Evolutionary conservation across 2,113 vertebrate genomes (phyloP).

Genomic region (Elanus axillaris): DNA sequence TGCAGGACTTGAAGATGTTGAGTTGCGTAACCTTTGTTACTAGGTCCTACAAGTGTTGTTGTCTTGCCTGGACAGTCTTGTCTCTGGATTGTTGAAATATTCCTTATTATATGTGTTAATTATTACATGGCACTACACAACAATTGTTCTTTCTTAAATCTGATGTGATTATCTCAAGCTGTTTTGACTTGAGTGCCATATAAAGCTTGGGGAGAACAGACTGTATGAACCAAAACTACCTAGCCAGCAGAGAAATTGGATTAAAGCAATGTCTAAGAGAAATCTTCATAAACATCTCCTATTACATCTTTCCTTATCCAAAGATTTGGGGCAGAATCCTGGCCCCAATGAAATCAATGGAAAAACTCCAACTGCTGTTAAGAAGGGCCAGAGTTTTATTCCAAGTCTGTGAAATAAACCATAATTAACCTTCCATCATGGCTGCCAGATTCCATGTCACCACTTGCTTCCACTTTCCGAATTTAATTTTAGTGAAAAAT

Average conservation of each 20-base stretch:
- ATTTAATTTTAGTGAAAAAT: slow-evolving; percentile 10
- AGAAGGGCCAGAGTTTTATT: slow-evolving; percentile 25
- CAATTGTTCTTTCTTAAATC: not conserved
- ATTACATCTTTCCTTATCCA: slow-evolving; percentile 29
- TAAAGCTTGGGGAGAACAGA: not conserved
- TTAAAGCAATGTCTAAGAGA: slow-evolving; percentile 18
- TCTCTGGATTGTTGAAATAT: not conserved
- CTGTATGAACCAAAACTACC: not conserved
- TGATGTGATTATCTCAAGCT: not conserved
- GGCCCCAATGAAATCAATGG: not conserved
- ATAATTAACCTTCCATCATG: slow-evolving; percentile 28
- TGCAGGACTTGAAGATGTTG: not conserved
- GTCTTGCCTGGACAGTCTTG: not conserved
- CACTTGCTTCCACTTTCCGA: slow-evolving; percentile 38
- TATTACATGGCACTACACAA: not conserved
- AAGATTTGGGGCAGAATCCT: not conserved
- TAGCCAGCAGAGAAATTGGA: slow-evolving; percentile 2
- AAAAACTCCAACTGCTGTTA: slow-evolving; percentile 15
- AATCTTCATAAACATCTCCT: slow-evolving; percentile 45
- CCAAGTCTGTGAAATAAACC: slow-evolving; percentile 35
- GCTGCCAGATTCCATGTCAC: slow-evolving; percentile 44
- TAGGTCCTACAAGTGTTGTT: not conserved
- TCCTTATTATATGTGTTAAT: not conserved
- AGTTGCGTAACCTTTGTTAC: not conserved
- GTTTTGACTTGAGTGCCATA: not conserved